Percentiles rank a stretch among this genome's conserved stretches.
phyloP scores from a whole-genome alignment of 2,113 vertebrate species.

The Nibea albiflora region DNA sequence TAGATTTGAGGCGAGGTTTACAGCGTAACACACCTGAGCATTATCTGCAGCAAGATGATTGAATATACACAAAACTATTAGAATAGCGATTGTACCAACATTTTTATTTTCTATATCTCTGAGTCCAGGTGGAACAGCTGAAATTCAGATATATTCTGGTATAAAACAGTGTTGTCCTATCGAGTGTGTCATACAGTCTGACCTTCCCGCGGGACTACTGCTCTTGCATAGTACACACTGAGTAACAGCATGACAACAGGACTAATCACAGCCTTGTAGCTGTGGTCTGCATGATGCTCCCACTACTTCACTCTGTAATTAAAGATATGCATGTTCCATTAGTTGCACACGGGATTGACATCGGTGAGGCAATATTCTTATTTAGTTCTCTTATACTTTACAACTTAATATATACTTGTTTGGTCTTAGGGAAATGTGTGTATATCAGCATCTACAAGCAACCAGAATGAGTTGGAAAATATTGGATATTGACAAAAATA shows the following conservation, averaged over 20 bases:
- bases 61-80: not conserved
- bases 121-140: constrained; percentile 17
- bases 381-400: not conserved
- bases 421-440: not conserved
- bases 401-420: not conserved
- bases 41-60: not conserved
- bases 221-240: constrained; percentile 74
- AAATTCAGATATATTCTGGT: constrained; percentile 60
- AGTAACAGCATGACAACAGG: constrained; percentile 75
- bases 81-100: not conserved
- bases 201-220: constrained; percentile 74
- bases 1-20: constrained; percentile 33
- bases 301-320: constrained; percentile 45
- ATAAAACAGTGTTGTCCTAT: constrained; percentile 43
- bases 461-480: no score
- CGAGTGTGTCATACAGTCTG: constrained; percentile 69
- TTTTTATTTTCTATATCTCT: not conserved
- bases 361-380: not conserved
- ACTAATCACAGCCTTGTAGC: constrained; percentile 73
- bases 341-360: constrained; percentile 2
- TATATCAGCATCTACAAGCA: no score
- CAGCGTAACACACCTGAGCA: constrained; percentile 13
- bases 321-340: constrained; percentile 50
- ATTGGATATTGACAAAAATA: no score
- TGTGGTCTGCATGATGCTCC: constrained; percentile 56